Percentiles rank a stretch among this genome's conserved stretches.
These are phyloP conservation scores for Sarotherodon lohbergeri DNA, from an alignment of 2,113 vertebrate species.

Conservation along the genomic window DNA sequence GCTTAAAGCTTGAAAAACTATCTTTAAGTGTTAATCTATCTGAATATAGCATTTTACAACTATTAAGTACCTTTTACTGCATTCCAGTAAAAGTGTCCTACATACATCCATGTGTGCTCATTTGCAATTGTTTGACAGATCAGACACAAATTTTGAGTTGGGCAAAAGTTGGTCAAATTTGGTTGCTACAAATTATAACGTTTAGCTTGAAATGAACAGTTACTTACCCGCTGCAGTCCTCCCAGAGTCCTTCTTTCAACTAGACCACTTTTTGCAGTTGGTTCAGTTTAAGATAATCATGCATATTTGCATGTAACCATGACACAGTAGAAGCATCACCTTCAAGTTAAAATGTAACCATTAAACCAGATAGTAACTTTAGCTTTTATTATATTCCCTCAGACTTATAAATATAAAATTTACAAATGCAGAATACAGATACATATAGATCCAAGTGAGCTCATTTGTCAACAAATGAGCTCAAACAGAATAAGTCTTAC, in stretches of 20 bases:
- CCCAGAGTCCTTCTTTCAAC: not conserved
- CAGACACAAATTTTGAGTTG: not conserved
- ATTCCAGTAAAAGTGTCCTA: not conserved
- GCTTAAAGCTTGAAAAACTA: not conserved
- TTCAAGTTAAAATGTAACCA: not conserved
- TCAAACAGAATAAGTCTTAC: not conserved
- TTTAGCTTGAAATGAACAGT: not conserved
- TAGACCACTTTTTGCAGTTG: not conserved
- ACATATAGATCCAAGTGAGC: not conserved
- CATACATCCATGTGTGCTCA: not conserved
- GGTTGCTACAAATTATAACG: not conserved
- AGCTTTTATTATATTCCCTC: not conserved
- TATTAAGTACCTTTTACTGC: not conserved
- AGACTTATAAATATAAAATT: not conserved
- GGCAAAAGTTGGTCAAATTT: not conserved
- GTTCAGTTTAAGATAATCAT: not conserved
- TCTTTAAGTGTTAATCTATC: not conserved
- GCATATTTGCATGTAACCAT: not conserved
- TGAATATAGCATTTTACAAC: fast-evolving
- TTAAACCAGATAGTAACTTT: fast-evolving
- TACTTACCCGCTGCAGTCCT: not conserved
- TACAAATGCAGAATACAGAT: not conserved
- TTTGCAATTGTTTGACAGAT: not conserved
- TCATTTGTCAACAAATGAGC: not conserved
- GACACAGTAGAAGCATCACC: not conserved